Conservation (phyloP, 2,113 vertebrate species). For the Thinocorus orbignyianus region DNA sequence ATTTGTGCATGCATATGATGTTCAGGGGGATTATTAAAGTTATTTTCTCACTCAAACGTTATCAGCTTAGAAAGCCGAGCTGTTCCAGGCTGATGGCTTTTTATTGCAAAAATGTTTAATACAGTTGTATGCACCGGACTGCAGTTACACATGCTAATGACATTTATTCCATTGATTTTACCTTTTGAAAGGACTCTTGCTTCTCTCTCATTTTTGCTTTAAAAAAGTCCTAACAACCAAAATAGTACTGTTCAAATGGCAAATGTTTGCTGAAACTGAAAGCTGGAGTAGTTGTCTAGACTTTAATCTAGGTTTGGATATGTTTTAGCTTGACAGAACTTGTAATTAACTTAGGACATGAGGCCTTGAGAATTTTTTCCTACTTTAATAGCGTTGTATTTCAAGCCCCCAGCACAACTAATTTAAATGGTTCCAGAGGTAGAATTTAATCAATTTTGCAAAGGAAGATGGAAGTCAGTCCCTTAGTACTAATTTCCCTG, state of each 20-base stretch:
- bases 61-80: conserved; percentile 30
- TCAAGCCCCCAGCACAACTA: neutral
- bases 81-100: neutral
- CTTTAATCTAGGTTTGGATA: neutral
- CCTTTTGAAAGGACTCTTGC: neutral
- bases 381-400: neutral
- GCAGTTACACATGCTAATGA: neutral
- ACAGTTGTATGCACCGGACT: neutral
- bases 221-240: neutral
- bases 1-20: conserved; percentile 49
- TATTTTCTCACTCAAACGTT: conserved; percentile 61
- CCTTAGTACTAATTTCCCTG: neutral
- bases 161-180: neutral
- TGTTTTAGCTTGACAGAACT: neutral
- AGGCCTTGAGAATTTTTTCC: neutral
- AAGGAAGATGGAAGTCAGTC: neutral
- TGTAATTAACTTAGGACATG: neutral
- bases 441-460: neutral
- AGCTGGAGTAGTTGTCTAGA: neutral
- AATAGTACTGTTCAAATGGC: neutral
- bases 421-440: neutral
- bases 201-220: neutral
- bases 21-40: conserved; percentile 57
- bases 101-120: conserved; percentile 24
- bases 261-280: conserved; percentile 2